Evolutionary conservation across 2,797 vertebrate genomes (phyloP).

Genomic region (Xenopus petersii): DNA sequence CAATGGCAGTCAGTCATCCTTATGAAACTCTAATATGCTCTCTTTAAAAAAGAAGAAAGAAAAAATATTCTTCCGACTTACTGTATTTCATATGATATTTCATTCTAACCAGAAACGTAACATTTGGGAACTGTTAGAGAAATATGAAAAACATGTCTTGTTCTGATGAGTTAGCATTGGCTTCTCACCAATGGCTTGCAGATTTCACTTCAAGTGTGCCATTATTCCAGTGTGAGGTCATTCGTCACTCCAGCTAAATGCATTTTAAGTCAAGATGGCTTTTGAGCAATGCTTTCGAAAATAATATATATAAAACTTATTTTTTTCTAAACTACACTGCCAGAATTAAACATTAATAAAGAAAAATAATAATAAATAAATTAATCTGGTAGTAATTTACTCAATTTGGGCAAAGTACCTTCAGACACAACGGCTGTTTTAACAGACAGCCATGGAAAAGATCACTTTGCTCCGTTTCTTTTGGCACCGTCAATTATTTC

Average conservation of each 20-base stretch:
- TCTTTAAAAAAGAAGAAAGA: too few species aligned
- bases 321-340: slow-evolving; percentile 11
- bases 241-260: slow-evolving; percentile 48
- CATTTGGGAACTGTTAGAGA: slow-evolving; percentile 44
- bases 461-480: too few species aligned
- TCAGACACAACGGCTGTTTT: not conserved
- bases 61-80: slow-evolving; percentile 13
- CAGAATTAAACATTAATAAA: not conserved
- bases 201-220: slow-evolving; percentile 16
- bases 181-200: slow-evolving; percentile 40
- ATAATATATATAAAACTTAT: slow-evolving; percentile 32
- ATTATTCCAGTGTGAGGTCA: slow-evolving; percentile 50
- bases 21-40: too few species aligned
- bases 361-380: not conserved
- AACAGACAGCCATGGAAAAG: too few species aligned
- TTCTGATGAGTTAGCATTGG: slow-evolving; percentile 35
- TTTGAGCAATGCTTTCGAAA: slow-evolving; percentile 45
- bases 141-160: slow-evolving; percentile 46
- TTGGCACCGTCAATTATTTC: too few species aligned
- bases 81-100: slow-evolving; percentile 23
- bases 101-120: slow-evolving; percentile 42
- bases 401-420: not conserved
- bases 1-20: too few species aligned
- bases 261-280: slow-evolving; percentile 49
- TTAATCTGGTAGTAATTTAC: not conserved